Evolutionary conservation across 2,888 invertebrate species (phyloP).

Genomic region (Stegophylla sp.): DNA sequence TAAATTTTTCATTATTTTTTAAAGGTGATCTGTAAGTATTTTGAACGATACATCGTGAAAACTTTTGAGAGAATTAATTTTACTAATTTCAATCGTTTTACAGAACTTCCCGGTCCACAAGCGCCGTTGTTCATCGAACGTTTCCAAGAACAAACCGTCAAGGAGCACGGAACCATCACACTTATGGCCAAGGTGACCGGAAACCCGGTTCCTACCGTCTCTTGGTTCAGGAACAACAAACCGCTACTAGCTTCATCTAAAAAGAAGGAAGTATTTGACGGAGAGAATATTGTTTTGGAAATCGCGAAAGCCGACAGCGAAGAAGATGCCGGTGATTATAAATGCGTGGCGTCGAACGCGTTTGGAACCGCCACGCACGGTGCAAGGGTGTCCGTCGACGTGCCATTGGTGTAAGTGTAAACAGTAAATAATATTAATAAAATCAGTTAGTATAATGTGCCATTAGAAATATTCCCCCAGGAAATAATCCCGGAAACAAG

Average conservation of each 20-base stretch:
- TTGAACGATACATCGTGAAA: no score
- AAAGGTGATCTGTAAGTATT: no score
- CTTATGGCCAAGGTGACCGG: conserved; percentile 86
- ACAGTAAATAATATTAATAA: background rate
- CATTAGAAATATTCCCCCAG: no score
- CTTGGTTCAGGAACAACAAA: conserved; percentile 87
- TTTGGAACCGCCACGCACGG: conserved; percentile 89
- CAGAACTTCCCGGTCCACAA: conserved; percentile 80
- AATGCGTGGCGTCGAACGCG: conserved; percentile 87
- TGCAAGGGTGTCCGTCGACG: conserved; percentile 83
- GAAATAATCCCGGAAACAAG: no score
- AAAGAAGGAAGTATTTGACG: conserved; percentile 80
- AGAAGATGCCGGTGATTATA: conserved; percentile 89
- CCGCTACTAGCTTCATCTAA: conserved; percentile 79
- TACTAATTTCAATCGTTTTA: conserved; percentile 63
- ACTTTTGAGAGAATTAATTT: no score
- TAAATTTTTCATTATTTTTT: no score
- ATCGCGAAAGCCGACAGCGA: conserved; percentile 83
- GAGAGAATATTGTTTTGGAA: conserved; percentile 81
- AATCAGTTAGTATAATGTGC: background rate
- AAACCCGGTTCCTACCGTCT: conserved; percentile 86
- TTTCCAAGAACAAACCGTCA: conserved; percentile 84
- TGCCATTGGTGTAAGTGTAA: conserved; percentile 74
- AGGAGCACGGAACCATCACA: conserved; percentile 78
- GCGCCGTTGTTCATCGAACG: conserved; percentile 87